Evolutionary conservation across 1,140 invertebrate species (phyloP).

Genomic region (Aporrectodea caliginosa): DNA sequence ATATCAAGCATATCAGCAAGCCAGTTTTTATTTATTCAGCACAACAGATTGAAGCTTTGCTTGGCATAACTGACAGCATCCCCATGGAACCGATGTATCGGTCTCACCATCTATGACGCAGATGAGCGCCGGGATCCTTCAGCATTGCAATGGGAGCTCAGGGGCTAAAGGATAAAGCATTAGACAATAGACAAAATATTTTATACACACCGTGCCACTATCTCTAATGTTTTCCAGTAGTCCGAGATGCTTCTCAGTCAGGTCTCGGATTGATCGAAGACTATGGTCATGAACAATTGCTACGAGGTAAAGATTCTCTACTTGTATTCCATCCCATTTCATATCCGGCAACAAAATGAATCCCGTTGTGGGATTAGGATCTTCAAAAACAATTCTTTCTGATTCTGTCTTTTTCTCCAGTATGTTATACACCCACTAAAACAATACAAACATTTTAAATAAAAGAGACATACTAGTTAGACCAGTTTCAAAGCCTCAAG

Average conservation of each 20-base stretch:
- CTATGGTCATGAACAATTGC: conserved; percentile 70
- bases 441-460: not conserved
- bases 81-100: too few relatives aligned
- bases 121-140: too few relatives aligned
- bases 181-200: too few relatives aligned
- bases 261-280: conserved; percentile 78
- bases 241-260: conserved; percentile 72
- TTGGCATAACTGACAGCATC: too few relatives aligned
- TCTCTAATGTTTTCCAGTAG: conserved; percentile 75
- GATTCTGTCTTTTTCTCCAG: conserved; percentile 82
- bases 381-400: conserved; percentile 81
- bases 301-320: conserved; percentile 75
- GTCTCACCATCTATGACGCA: too few relatives aligned
- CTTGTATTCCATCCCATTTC: conserved; percentile 82
- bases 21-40: too few relatives aligned
- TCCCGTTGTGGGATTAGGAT: conserved; percentile 69
- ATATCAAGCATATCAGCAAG: too few relatives aligned
- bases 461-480: not conserved
- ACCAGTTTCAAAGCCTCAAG: too few relatives aligned
- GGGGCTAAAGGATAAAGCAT: too few relatives aligned
- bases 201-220: conserved; percentile 67
- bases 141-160: too few relatives aligned
- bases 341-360: conserved; percentile 87
- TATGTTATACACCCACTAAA: conserved; percentile 93
- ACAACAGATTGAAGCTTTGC: too few relatives aligned